These are phyloP conservation scores for Dipodomys merriami DNA, from an alignment of 2,113 vertebrate species.

Conservation along the genomic window DNA sequence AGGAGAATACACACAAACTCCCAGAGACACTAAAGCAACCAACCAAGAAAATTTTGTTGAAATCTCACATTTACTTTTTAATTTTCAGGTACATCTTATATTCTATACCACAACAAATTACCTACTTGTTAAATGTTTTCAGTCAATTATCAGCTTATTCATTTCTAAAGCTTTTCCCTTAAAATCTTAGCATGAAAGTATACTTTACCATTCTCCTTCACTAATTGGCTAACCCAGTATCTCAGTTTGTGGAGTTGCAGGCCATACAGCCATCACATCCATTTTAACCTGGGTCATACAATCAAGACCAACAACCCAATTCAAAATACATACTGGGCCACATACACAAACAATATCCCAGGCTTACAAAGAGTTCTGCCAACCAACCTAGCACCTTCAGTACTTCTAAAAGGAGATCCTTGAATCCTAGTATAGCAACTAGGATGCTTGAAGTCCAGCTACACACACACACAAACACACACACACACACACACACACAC, in stretches of 20 bases:
- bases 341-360: fast-evolving
- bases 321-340: not conserved
- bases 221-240: not conserved
- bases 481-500: too few relatives aligned
- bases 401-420: not conserved
- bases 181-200: not conserved
- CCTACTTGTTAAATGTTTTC: not conserved
- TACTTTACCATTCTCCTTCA: not conserved
- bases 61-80: constrained; percentile 15
- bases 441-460: not conserved
- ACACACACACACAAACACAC: too few relatives aligned
- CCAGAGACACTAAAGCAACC: not conserved
- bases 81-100: not conserved
- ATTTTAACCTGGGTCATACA: not conserved
- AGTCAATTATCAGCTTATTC: not conserved
- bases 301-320: not conserved
- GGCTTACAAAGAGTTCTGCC: too few relatives aligned
- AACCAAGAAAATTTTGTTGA: not conserved
- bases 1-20: not conserved
- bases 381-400: not conserved
- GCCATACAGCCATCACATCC: not conserved
- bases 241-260: not conserved
- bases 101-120: not conserved
- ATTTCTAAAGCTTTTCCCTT: not conserved
- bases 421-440: not conserved